Base-by-base conservation (phyloP, 2,888 invertebrate species). In the Apotomis turbidana region DNA sequence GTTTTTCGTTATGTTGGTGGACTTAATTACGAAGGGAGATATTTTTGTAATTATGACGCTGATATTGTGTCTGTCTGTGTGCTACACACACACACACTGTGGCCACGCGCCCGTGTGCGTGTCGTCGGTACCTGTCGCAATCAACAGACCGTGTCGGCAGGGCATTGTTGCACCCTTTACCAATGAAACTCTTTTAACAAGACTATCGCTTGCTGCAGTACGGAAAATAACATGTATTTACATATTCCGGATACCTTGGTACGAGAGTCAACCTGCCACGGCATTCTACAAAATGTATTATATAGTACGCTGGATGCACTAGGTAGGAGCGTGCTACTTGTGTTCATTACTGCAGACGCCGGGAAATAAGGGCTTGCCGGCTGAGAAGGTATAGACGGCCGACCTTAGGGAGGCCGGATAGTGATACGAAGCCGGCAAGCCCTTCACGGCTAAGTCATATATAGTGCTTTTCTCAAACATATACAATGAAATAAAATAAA, bases 101-200 rank as follows among this genome's bases (percentile, higher is more conserved):
- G 2, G 58, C 13, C 13, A 44, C 49, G 15, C 13, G 3, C 5
- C 15, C 70, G 71, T 75, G 73, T 70, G 74, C 36, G 61, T 68
- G 8, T 44, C 54, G 44, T 64, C 36, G 27, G 75, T 85, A 85
- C 86, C 85, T 87, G 87, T 81, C 80, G 76, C 74, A 85, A 78
- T 81, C 90, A 86, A 82, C 89, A 81, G 87, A 89, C 86, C 90
- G 79, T 88, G 81, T 83, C 87, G 81, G 79, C 78, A 78, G 80
- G 77, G 80, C 82, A 89, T 87, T 88, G 87, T 90, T 81, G 79
- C 80, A 78, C 80, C 83, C 85, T 81, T 78, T 82, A 81, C 83
- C 83, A 84, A 83, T 81, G 80, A 82, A 80, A 79, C 80, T 75
- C 46, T 68, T 51, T 27, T 51, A 58, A 44, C 44, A 41, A 52